Base-by-base conservation (phyloP, 2,113 vertebrate species). In the Xyliphius kryptos region DNA sequence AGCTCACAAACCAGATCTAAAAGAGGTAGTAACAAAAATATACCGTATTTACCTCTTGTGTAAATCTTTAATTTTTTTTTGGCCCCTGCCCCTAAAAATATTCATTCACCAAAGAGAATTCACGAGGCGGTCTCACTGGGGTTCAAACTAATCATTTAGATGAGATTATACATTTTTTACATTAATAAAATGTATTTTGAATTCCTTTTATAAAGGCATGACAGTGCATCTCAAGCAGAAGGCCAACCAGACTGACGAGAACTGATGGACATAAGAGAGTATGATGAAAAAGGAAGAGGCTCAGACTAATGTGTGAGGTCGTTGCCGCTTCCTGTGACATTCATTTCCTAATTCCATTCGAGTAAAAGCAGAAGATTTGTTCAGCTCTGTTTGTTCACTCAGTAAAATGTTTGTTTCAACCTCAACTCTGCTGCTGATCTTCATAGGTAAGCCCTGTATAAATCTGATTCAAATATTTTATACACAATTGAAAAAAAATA, bases 311-410 rank as follows among this genome's bases (percentile, higher is more conserved):
- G 20, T 51, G 2, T 54, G 43, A 48, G 63, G 61, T 19, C 7
- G 44, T 49, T 37, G 59, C 48, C 19, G 64, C 69, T 74, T 74
- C 72, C 72, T 74, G 59, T 60, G 5, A 46, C 22, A 22, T 64
- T 63, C 48, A 69, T 62, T 69, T 69, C 65, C 43, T 63, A 58
- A 63, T 57, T 43, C 6, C 48, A 53, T 44, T 56, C 36, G 37
- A 32, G 22, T 4, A 54, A 49, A 26, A 63, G 17, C 59, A 54
- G 55, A 49, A 15, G 36, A 21, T 37, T 22, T 3, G 62, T 57
- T n/a, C 4, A 7, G 19, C 19, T 52, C 32, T n/a, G 54, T 8
- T 19, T 3, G 32, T 17, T 56, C 40, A 5, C 14, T 7, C 8
- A 65, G 21, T 12, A 56, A 48, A 43, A 73, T 73, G 71, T 51